phyloP scores from a whole-genome alignment of 2,888 invertebrate genomes.

The Euphydryas editha region DNA sequence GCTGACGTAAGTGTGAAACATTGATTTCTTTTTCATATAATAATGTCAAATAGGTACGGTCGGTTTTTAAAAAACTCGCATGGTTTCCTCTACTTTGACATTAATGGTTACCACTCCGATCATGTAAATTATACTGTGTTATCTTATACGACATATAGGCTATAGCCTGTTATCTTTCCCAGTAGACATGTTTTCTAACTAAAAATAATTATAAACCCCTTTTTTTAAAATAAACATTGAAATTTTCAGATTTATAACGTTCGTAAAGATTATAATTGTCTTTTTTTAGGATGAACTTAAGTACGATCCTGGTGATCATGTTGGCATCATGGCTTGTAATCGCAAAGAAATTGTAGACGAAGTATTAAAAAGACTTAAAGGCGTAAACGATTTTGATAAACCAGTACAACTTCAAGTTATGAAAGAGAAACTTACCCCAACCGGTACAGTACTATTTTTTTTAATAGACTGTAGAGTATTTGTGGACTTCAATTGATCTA shows the following conservation, averaged over 20 bases:
- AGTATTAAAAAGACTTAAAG: constrained; percentile 87
- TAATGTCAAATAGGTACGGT: neutral
- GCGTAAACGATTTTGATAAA: constrained; percentile 86
- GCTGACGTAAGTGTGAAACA: constrained; percentile 60
- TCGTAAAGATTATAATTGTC: neutral
- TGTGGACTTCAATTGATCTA: neutral
- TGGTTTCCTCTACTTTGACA: too few species aligned
- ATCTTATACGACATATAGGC: too few species aligned
- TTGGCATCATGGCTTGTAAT: constrained; percentile 95
- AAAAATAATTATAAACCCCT: too few species aligned
- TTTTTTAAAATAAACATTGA: too few species aligned
- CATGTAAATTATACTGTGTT: too few species aligned
- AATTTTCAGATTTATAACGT: too few species aligned
- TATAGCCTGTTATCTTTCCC: too few species aligned
- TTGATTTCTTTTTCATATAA: neutral
- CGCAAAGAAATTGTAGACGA: constrained; percentile 89
- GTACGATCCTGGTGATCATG: constrained; percentile 96
- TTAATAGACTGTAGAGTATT: neutral
- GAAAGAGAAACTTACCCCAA: constrained; percentile 92
- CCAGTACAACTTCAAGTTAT: constrained; percentile 90
- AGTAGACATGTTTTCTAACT: too few species aligned
- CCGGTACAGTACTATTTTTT: constrained; percentile 79
- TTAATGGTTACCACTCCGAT: too few species aligned
- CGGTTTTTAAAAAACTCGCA: too few species aligned
- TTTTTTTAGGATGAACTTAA: constrained; percentile 76